A percentile compares a stretch with the other conserved stretches of the same genome.
Evolutionary conservation across 2,113 vertebrate species (phyloP).

Genomic region (Steatornis caripensis): DNA sequence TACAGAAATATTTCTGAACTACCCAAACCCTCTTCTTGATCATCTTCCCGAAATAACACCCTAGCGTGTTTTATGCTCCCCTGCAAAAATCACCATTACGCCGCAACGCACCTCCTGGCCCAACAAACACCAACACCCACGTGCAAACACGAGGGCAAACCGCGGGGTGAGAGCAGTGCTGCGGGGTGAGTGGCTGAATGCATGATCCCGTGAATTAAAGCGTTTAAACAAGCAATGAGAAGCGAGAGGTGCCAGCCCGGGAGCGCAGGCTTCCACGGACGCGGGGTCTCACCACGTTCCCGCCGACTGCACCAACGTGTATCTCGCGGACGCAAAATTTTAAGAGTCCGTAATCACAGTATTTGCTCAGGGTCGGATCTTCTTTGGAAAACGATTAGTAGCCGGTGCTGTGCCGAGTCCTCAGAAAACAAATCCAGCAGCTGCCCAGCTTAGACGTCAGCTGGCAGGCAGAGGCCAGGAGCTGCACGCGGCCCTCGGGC

Average conservation of each 20-base stretch:
- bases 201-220: neutral
- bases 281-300: fast-evolving
- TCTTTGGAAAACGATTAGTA: neutral
- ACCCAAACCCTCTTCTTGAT: neutral
- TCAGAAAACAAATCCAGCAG: neutral
- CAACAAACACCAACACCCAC: neutral
- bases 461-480: neutral
- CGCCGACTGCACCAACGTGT: fast-evolving
- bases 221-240: neutral
- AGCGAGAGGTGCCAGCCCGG: fast-evolving
- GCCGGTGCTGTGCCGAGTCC: neutral
- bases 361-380: neutral
- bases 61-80: neutral
- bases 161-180: neutral
- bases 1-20: neutral
- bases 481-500: neutral
- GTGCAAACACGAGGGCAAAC: neutral
- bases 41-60: neutral
- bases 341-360: fast-evolving
- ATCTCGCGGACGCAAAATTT: fast-evolving
- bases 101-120: neutral
- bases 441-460: neutral
- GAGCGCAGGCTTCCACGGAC: fast-evolving
- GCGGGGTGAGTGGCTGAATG: neutral
- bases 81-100: neutral